Conservation (phyloP, 2,888 invertebrate genomes). For the Seladonia tumulorum region DNA sequence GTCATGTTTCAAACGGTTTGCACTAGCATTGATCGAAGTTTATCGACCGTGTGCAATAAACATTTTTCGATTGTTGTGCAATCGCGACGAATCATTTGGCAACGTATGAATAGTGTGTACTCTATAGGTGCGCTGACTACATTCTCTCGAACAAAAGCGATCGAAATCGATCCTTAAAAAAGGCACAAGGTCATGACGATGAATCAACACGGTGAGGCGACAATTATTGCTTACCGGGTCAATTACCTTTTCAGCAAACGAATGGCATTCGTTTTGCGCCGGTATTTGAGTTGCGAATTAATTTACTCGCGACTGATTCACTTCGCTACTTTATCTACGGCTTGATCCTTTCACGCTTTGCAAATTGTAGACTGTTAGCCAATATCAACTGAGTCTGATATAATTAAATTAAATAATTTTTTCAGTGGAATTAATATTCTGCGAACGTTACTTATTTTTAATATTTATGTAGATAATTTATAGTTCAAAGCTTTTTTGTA, state of each 20-base stretch:
- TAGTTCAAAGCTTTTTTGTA: neutral
- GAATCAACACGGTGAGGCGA: constrained; percentile 25
- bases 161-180: constrained; percentile 45
- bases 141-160: constrained; percentile 33
- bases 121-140: neutral
- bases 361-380: neutral
- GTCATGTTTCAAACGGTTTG: neutral
- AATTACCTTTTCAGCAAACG: constrained; percentile 5
- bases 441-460: no score
- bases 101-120: constrained; percentile 22
- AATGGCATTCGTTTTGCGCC: neutral
- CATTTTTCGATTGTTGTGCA: neutral
- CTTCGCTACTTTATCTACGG: neutral
- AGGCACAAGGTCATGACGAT: neutral
- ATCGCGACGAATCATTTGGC: constrained; percentile 2
- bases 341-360: neutral
- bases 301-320: neutral
- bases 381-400: neutral
- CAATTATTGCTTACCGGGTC: constrained; percentile 33
- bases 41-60: neutral
- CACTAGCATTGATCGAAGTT: neutral
- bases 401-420: neutral
- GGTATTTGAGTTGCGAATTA: constrained; percentile 16
- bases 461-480: no score
- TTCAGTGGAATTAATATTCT: no score